These are phyloP conservation scores for Cardiocondyla obscurior DNA, from an alignment of 1,140 invertebrate species.

Conservation along the genomic window DNA sequence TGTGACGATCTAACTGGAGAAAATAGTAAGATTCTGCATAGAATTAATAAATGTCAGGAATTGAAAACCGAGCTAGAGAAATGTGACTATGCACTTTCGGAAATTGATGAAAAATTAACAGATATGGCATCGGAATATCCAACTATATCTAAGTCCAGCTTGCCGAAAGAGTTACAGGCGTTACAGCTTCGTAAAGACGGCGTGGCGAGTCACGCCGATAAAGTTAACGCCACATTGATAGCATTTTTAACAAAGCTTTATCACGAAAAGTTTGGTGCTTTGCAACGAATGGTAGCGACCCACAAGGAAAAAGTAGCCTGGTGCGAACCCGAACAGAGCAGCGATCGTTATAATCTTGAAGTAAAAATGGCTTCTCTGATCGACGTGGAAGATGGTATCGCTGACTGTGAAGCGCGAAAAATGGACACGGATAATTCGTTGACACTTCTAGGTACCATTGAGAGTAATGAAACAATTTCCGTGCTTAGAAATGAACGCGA, in stretches of 20 bases:
- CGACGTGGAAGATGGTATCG: conserved; percentile 90
- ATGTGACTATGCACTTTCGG: conserved; percentile 82
- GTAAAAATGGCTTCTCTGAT: conserved; percentile 93
- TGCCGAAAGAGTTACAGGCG: conserved; percentile 91
- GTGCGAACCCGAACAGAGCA: conserved; percentile 94
- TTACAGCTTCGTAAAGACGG: conserved; percentile 91
- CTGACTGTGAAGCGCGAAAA: conserved; percentile 88
- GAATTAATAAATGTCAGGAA: conserved; percentile 90
- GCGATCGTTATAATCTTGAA: conserved; percentile 96
- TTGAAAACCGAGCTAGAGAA: conserved; percentile 88
- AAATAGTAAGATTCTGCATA: conserved; percentile 91
- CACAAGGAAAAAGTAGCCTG: conserved; percentile 95
- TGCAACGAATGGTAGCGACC: conserved; percentile 91
- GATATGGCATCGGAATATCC: conserved; percentile 90
- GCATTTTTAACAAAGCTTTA: conserved; percentile 94
- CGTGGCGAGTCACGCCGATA: conserved; percentile 89
- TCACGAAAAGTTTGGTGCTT: conserved; percentile 91
- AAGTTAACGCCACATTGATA: conserved; percentile 91
- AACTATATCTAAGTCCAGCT: conserved; percentile 89
- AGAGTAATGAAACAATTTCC: conserved; percentile 87
- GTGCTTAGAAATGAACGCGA: conserved; percentile 87
- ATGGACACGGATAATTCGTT: conserved; percentile 88
- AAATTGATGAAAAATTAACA: conserved; percentile 85
- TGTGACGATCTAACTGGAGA: conserved; percentile 96
- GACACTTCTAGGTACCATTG: conserved; percentile 87